Evolutionary conservation across 1,140 invertebrate genomes (phyloP).

Genomic region (Anoplolepis gracilipes): DNA sequence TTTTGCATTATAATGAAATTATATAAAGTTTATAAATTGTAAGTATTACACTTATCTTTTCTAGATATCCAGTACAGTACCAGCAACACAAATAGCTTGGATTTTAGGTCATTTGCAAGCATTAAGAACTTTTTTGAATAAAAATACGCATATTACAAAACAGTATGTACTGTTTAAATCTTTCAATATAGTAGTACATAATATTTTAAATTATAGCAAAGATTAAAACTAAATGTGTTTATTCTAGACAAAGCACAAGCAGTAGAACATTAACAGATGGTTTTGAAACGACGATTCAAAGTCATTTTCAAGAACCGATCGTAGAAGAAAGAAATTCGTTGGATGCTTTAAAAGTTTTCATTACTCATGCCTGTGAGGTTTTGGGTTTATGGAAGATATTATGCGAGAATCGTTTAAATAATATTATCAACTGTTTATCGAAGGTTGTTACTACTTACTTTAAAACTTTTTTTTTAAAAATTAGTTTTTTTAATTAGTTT

Average conservation of each 20-base stretch:
- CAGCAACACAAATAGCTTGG: constrained; percentile 87
- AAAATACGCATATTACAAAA: constrained; percentile 87
- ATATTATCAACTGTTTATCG: constrained; percentile 89
- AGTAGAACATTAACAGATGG: constrained; percentile 79
- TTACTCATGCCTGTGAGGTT: constrained; percentile 94
- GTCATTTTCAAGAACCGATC: constrained; percentile 84
- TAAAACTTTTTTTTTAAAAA: neutral
- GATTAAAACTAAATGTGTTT: constrained; percentile 17
- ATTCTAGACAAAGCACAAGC: constrained; percentile 71
- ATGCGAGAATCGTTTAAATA: constrained; percentile 96
- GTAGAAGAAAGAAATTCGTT: constrained; percentile 91
- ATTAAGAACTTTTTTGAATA: constrained; percentile 88
- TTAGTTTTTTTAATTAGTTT: constrained; percentile 14
- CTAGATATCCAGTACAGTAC: constrained; percentile 86
- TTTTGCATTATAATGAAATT: too few relatives aligned
- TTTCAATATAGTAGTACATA: neutral
- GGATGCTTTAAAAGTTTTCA: constrained; percentile 91
- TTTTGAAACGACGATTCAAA: constrained; percentile 80
- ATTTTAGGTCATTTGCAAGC: constrained; percentile 88
- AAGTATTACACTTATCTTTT: constrained; percentile 51
- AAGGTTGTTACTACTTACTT: constrained; percentile 72
- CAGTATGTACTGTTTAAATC: constrained; percentile 69
- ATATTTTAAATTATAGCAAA: constrained; percentile 14
- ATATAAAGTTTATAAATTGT: neutral
- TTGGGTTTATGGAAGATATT: constrained; percentile 97